These are phyloP conservation scores for Acheta domesticus DNA, from an alignment of 2,888 invertebrate genomes.

Conservation along the genomic window DNA sequence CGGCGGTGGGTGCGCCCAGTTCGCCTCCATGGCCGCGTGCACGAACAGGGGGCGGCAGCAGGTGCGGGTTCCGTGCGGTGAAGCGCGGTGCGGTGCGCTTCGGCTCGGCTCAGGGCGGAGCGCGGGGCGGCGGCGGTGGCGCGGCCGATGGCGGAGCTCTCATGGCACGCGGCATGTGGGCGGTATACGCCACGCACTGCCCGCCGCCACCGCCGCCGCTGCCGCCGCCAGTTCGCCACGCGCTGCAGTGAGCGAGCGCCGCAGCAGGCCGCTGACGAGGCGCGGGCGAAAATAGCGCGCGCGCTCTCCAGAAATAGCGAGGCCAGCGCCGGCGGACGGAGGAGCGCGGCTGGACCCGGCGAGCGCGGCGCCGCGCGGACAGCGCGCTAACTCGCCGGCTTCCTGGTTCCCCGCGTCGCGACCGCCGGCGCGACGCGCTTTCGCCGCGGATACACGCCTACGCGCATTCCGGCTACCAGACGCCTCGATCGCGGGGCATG, in stretches of 20 bases:
- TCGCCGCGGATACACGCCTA: neutral
- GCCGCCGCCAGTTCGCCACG: constrained; percentile 28
- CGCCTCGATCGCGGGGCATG: too few species aligned
- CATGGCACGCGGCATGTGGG: constrained; percentile 41
- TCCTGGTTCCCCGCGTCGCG: neutral
- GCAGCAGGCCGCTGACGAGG: constrained; percentile 43
- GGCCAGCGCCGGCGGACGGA: neutral
- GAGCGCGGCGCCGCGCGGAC: constrained; percentile 23
- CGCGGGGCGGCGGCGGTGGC: constrained; percentile 49
- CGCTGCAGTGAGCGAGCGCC: constrained; percentile 34
- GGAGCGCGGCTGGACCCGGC: too few species aligned
- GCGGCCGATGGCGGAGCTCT: constrained; percentile 42
- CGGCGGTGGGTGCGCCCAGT: constrained; percentile 44
- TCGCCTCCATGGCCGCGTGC: constrained; percentile 26
- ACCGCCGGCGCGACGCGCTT: neutral
- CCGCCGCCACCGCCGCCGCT: constrained; percentile 41
- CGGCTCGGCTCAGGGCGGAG: constrained; percentile 47
- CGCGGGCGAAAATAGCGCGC: constrained; percentile 45
- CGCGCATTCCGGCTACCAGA: neutral
- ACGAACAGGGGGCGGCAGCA: neutral
- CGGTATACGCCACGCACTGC: constrained; percentile 53
- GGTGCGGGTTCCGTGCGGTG: too few species aligned
- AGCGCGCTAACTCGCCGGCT: neutral
- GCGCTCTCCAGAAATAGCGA: constrained; percentile 40
- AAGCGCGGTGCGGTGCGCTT: constrained; percentile 48